Evolutionary conservation across 2,797 vertebrate genomes (phyloP), one percentile per base, ranked within the genome.

Genomic region (Melanotaenia boesemani): DNA sequence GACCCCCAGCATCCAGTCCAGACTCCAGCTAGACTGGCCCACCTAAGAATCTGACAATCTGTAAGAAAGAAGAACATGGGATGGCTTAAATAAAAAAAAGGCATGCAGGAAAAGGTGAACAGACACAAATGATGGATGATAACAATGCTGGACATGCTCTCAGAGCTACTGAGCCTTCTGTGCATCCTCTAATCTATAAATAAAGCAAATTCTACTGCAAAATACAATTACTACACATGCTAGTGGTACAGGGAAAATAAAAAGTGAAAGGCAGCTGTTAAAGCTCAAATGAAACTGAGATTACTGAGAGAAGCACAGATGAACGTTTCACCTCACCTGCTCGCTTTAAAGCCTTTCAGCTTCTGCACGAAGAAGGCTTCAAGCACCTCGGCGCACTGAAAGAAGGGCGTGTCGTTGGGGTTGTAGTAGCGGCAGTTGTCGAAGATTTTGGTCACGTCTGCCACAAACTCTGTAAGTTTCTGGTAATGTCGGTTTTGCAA

Each of bases 401-500:
- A 99, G 88, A 99, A 99, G 81, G 97, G 96, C 65, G 98, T 98
- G 93, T 99, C 98, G 61, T 96, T 98, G 76, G 98, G 97, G 93
- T 99, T 99, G 95, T 99, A 99, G 80, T 99, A 99, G 94, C 98
- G 98, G 93, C 98, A 99, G 95, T 99, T 99, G 94, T 99, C 98
- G 79, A 99, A 99, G 92, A 99, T 98, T 98, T 99, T 99, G 98
- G 98, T 99, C 97, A 99, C 97, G 88, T 99, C 98, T 64, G 97
- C 98, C 93, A 99, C 98, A 79, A 98, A 99, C 92, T 99, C 98
- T 0, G 98, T 98, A 88, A 99, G 95, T 90, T 99, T 99, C 93
- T 95, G 97, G 94, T 99, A 99, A 92, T 96, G 97, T 67, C 97
- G 96, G 62, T 95, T 97, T 74, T 97, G 96, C 87, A 99, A 90